Conservation (phyloP, 2,888 invertebrate genomes). For the Celastrina argiolus region DNA sequence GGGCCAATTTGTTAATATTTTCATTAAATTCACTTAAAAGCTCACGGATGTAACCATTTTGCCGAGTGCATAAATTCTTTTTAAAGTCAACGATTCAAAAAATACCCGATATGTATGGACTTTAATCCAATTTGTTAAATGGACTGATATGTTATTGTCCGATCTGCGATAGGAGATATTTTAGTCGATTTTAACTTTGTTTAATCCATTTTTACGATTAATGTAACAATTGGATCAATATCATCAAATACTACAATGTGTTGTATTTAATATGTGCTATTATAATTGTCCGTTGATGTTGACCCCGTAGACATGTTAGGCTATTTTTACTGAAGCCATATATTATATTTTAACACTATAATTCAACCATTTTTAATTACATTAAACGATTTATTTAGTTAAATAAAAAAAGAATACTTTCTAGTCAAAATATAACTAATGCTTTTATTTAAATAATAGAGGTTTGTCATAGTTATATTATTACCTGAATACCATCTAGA, state of each 20-base stretch:
- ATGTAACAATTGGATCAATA: background rate
- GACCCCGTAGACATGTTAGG: too few relatives aligned
- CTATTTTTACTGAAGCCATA: too few relatives aligned
- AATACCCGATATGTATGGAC: background rate
- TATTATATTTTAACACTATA: too few relatives aligned
- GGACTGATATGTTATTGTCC: slow-evolving; percentile 11
- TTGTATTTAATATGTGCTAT: too few relatives aligned
- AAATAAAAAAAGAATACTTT: too few relatives aligned
- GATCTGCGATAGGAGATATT: background rate
- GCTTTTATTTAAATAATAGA: too few relatives aligned
- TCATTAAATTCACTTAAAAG: slow-evolving; percentile 75
- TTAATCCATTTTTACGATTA: background rate
- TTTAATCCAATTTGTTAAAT: slow-evolving; percentile 13
- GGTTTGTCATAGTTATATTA: too few relatives aligned
- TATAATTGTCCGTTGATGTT: too few relatives aligned
- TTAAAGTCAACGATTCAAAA: slow-evolving; percentile 30
- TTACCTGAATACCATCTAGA: too few relatives aligned
- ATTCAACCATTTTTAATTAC: too few relatives aligned
- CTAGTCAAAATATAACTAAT: too few relatives aligned
- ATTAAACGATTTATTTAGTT: too few relatives aligned
- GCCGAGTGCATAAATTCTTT: slow-evolving; percentile 35
- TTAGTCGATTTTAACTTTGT: background rate
- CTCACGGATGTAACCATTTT: slow-evolving; percentile 49
- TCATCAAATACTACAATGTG: background rate
- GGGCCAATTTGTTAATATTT: slow-evolving; percentile 77